These are phyloP conservation scores for Hipposideros armiger DNA, from an alignment of 2,113 vertebrate genomes.

Conservation along the genomic window DNA sequence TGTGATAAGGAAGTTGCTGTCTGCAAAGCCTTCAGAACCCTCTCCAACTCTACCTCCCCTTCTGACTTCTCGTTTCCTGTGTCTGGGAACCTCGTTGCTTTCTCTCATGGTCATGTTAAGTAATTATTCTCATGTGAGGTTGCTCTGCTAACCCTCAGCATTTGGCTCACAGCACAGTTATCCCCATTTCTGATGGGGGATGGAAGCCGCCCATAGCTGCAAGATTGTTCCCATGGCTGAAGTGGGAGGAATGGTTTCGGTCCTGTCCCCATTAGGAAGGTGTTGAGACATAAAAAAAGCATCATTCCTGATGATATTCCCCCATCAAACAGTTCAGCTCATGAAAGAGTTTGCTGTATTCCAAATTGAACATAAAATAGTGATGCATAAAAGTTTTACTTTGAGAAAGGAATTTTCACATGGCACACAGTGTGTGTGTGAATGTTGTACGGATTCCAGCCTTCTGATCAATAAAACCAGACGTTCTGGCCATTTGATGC, in stretches of 20 bases:
- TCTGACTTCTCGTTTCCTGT: slow-evolving; percentile 81
- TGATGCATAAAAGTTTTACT: neutral
- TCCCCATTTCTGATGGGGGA: neutral
- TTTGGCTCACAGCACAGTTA: slow-evolving; percentile 57
- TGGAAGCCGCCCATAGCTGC: neutral
- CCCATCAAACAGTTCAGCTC: neutral
- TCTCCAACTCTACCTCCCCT: slow-evolving; percentile 75
- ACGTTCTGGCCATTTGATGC: neutral
- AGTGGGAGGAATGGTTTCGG: neutral
- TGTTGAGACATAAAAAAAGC: neutral
- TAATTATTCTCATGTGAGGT: slow-evolving; percentile 81
- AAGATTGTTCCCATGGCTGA: neutral
- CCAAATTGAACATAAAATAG: neutral
- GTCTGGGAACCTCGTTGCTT: slow-evolving; percentile 81
- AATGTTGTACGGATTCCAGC: neutral
- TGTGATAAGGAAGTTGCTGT: slow-evolving; percentile 78
- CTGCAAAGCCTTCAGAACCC: slow-evolving; percentile 77
- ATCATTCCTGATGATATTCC: neutral
- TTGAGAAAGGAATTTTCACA: slow-evolving; percentile 32
- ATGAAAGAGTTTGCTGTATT: neutral
- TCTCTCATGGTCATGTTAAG: slow-evolving; percentile 71
- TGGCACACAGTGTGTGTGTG: neutral
- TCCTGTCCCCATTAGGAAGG: neutral
- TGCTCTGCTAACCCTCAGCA: slow-evolving; percentile 46
- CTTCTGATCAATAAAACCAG: neutral